Evolutionary conservation across 2,888 invertebrate genomes (phyloP).

Genomic region (Pogonocherus hispidulus): DNA sequence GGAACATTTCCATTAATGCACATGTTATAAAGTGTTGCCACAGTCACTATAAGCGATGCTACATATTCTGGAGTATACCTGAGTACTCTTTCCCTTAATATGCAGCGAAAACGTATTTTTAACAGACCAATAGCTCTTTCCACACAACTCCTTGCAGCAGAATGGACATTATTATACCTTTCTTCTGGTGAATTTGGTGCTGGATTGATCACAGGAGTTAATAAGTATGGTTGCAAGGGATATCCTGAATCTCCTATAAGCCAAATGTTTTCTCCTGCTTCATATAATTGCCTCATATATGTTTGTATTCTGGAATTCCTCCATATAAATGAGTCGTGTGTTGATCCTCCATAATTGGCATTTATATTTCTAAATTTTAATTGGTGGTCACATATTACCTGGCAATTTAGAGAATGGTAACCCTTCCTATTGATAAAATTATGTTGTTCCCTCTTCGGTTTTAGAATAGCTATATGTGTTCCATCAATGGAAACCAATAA

Average conservation of each 20-base stretch:
- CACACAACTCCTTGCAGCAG: no score
- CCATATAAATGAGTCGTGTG: constrained; percentile 10
- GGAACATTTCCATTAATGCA: no score
- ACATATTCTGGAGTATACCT: no score
- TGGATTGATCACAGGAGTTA: no score
- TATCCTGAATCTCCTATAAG: constrained; percentile 1
- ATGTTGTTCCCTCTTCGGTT: neutral
- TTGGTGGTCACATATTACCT: neutral
- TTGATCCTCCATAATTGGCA: neutral
- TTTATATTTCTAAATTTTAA: neutral
- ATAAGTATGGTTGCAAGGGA: neutral
- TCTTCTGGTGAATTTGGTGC: no score
- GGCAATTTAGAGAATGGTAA: neutral
- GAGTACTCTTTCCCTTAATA: no score
- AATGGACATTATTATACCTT: no score
- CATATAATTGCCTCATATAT: neutral
- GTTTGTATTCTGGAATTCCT: neutral
- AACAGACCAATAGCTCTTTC: no score
- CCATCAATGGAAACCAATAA: neutral
- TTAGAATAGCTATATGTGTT: neutral
- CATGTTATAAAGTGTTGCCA: no score
- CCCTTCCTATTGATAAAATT: neutral
- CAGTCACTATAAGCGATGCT: no score
- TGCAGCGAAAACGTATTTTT: no score
- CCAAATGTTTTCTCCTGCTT: neutral